Conservation (phyloP, 2,113 vertebrate genomes). For the Coptodon bakossiorum region DNA sequence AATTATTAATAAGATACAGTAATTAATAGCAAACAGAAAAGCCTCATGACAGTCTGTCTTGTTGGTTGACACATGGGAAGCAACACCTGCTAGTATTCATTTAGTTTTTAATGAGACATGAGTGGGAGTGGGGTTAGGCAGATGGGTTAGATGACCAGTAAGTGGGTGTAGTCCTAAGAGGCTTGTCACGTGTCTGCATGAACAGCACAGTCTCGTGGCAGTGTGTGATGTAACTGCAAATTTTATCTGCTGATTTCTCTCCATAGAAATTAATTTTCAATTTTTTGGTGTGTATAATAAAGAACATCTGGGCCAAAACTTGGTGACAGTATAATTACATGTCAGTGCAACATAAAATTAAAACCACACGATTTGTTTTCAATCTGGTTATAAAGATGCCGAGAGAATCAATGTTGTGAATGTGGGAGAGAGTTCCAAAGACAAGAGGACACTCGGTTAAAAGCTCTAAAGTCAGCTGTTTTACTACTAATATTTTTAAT, state of each 20-base stretch:
- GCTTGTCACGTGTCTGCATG: neutral
- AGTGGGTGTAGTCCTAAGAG: neutral
- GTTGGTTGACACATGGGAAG: neutral
- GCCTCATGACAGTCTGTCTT: neutral
- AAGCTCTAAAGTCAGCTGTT: neutral
- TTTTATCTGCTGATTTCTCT: neutral
- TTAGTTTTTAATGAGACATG: neutral
- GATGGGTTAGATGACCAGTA: neutral
- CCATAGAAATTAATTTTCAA: neutral
- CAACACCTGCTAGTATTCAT: neutral
- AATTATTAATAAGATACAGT: neutral
- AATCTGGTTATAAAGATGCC: neutral
- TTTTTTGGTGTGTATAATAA: neutral
- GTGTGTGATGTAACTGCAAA: neutral
- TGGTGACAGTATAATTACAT: neutral
- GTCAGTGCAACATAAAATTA: neutral
- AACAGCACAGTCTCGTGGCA: neutral
- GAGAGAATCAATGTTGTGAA: neutral
- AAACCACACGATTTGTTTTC: neutral
- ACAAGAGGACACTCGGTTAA: neutral
- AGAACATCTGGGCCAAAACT: neutral
- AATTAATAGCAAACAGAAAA: neutral
- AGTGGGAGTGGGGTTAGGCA: neutral
- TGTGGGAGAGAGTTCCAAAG: neutral
- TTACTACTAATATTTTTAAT: neutral